phyloP scores from a whole-genome alignment of 23 tunicate species.

The Oikopleura dioica region DNA sequence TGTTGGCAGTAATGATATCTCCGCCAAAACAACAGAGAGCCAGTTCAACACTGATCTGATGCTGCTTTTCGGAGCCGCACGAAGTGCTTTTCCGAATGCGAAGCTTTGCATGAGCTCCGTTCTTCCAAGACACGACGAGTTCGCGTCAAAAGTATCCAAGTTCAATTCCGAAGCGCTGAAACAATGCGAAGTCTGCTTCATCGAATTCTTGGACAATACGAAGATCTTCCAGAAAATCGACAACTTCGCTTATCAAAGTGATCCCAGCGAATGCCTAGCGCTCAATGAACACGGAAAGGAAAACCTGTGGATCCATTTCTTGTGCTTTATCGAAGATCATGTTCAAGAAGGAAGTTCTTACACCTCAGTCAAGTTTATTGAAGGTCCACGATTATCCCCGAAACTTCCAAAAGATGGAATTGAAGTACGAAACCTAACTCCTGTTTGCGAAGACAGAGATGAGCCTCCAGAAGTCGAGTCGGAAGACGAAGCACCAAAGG shows the following conservation, averaged over 20 bases:
- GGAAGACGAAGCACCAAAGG: too few relatives aligned
- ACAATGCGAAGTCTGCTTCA: background rate
- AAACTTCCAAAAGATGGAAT: background rate
- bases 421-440: background rate
- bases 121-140: background rate
- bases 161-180: conserved; percentile 1
- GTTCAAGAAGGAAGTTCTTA: background rate
- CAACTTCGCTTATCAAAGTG: background rate
- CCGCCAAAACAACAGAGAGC: background rate
- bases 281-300: background rate
- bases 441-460: background rate
- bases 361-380: background rate
- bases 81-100: background rate
- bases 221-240: background rate
- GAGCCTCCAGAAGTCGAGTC: background rate
- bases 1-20: conserved; percentile 5
- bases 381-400: background rate
- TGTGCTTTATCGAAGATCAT: background rate
- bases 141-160: background rate
- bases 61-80: background rate
- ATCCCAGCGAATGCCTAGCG: background rate
- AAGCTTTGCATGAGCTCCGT: background rate
- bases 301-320: background rate
- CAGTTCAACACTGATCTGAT: conserved; percentile 9
- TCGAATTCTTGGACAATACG: background rate